Evolutionary conservation across 2,888 invertebrate species (phyloP).

Genomic region (Acanthosoma haemorrhoidale): DNA sequence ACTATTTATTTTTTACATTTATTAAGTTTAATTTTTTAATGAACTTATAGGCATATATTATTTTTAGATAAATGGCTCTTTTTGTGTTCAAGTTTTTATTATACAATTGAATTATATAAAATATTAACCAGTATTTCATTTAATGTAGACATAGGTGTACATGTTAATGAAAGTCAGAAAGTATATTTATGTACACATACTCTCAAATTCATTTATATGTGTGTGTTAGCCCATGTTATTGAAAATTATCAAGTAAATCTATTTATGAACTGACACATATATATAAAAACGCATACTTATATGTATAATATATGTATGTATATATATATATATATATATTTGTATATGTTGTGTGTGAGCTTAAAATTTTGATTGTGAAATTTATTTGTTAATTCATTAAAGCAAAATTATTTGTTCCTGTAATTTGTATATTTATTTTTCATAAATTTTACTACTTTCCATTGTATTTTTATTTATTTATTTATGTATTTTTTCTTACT

Average conservation of each 20-base stretch:
- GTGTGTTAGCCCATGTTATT: no score
- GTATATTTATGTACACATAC: neutral
- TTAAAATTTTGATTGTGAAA: no score
- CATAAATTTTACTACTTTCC: neutral
- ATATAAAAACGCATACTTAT: neutral
- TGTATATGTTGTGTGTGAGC: no score
- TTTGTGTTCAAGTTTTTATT: neutral
- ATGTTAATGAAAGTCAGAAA: neutral
- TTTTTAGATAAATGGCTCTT: neutral
- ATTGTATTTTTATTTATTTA: no score
- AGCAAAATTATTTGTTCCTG: no score
- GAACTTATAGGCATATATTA: neutral
- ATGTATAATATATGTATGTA: neutral
- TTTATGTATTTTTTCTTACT: no score
- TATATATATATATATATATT: neutral
- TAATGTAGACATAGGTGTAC: neutral
- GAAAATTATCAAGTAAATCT: no score
- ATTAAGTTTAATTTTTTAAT: neutral
- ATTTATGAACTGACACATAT: neutral
- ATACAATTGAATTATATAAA: neutral
- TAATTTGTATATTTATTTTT: no score
- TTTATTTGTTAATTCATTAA: no score
- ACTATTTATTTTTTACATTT: neutral
- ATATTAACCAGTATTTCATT: neutral
- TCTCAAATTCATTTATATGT: no score